Conservation (phyloP, 2,113 vertebrate genomes). For the Cottus gobio region DNA sequence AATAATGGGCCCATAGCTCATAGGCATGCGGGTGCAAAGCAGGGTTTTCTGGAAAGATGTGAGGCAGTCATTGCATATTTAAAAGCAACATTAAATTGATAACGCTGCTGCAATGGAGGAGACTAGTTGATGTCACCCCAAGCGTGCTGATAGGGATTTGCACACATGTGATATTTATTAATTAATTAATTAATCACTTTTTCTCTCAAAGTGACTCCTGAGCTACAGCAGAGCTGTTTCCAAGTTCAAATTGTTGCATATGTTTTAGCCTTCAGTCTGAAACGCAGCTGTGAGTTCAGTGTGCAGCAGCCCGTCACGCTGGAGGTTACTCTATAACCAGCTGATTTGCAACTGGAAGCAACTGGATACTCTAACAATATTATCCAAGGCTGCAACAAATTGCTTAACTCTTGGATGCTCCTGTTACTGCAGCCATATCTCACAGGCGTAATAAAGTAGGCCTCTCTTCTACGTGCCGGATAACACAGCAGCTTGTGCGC, state of each 20-base stretch:
- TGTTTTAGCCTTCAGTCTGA: conserved; percentile 3
- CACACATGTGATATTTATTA: conserved; percentile 12
- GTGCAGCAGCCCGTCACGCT: conserved; percentile 33
- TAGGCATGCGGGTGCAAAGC: conserved; percentile 4
- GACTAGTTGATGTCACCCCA: conserved; percentile 4
- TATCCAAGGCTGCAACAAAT: conserved; percentile 24
- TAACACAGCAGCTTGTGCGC: conserved; percentile 38
- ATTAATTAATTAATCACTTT: neutral
- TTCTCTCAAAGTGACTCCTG: conserved; percentile 15
- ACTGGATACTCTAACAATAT: conserved; percentile 33
- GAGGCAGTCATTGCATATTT: conserved; percentile 1
- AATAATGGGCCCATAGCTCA: neutral
- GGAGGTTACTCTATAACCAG: conserved; percentile 39
- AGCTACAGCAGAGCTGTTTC: neutral
- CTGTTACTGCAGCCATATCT: conserved; percentile 34
- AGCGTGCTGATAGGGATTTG: neutral
- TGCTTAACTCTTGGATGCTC: conserved; percentile 26
- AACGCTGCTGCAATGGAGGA: conserved; percentile 34
- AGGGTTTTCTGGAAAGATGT: conserved; percentile 39
- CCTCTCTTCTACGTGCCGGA: neutral
- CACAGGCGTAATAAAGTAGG: conserved; percentile 17
- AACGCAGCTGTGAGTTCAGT: conserved; percentile 29
- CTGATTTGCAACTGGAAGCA: conserved; percentile 33
- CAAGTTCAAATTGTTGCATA: conserved; percentile 32
- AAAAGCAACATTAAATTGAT: conserved; percentile 22